Base-by-base conservation (phyloP, 2,888 invertebrate genomes). In the Calliphora vomitoria region DNA sequence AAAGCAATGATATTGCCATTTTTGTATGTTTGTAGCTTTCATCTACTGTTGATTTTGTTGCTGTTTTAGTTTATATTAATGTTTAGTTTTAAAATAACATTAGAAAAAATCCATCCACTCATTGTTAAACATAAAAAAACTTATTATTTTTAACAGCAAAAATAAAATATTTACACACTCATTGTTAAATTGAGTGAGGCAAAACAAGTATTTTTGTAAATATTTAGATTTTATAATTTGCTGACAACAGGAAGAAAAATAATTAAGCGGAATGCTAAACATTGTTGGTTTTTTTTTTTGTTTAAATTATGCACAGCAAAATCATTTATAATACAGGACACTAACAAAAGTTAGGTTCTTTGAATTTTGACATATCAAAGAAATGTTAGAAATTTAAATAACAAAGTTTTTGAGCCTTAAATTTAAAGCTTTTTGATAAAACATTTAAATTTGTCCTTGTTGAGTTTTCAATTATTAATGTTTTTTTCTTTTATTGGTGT, bases 121-220 rank as follows among this genome's bases (percentile, higher is more conserved):
- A 58, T 68, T 79, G 68, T 68, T 58, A 10, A 18, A 58, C 18
- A 47, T 41, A 20, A 60, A 68, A 18, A 66, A 41, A 66, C n/a
- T 5, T 20, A 20, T 60, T 18, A 44, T 78, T 66, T 78, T 18
- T 18, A 68, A 35, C 55, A 44, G 13, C 18, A 44, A 31, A 44
- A 58, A 78, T 0, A 6, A 8, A 44, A 44, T 13, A 13, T 3
- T 44, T 1, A 44, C 3, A 15, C 18, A 53, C 11, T 78, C 53
- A 44, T 68, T 78, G 68, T 25, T 78, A 44, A 58, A 68, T 68
- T 68, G 78, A 58, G 55, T 31, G 78, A 44, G 41, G 31, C 25
- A 78, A 31, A 68, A 66, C 6, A 35, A 35, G 35, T 78, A 68
- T 31, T 66, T 78, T 55, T 55, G 44, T 53, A 78, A 78, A 66